Evolutionary conservation across 2,888 invertebrate genomes (phyloP).

Genomic region (Erebia epiphron): DNA sequence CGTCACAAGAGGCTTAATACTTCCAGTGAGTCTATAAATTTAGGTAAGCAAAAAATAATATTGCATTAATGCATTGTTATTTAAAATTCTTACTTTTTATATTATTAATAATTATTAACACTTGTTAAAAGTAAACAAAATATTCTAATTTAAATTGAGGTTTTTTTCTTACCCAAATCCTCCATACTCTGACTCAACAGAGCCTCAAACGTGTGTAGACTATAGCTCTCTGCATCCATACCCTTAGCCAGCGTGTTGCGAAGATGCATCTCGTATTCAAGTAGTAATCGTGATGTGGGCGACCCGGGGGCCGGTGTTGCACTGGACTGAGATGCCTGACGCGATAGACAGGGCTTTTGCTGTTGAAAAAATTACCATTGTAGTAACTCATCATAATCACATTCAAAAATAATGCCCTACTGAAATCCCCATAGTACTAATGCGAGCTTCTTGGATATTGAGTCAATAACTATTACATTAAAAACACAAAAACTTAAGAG

Average conservation of each 20-base stretch:
- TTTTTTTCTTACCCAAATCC: conserved; percentile 88
- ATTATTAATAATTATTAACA: not conserved
- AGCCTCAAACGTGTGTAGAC: conserved; percentile 96
- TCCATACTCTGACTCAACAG: conserved; percentile 97
- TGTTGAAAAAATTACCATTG: conserved; percentile 26
- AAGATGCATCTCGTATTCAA: conserved; percentile 97
- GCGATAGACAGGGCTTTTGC: conserved; percentile 75
- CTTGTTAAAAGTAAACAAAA: conserved; percentile 15
- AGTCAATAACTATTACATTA: too few relatives aligned
- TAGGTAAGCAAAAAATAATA: conserved; percentile 27
- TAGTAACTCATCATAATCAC: not conserved
- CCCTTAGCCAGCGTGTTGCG: conserved; percentile 96
- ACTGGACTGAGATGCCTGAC: conserved; percentile 84
- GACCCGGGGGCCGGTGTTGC: conserved; percentile 91
- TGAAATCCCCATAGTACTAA: too few relatives aligned
- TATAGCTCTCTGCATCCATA: conserved; percentile 97
- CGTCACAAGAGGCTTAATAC: conserved; percentile 9
- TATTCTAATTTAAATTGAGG: conserved; percentile 21
- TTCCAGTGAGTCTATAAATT: conserved; percentile 18
- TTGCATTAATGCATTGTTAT: conserved; percentile 22
- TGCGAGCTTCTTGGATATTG: too few relatives aligned
- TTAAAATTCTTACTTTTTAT: conserved; percentile 10
- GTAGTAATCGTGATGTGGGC: conserved; percentile 91
- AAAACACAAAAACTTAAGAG: too few relatives aligned
- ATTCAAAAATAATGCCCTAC: too few relatives aligned